Evolutionary conservation across 2,797 vertebrate species (phyloP), one percentile per base, ranked within the genome.

Genomic region (Sebastes steindachneri): DNA sequence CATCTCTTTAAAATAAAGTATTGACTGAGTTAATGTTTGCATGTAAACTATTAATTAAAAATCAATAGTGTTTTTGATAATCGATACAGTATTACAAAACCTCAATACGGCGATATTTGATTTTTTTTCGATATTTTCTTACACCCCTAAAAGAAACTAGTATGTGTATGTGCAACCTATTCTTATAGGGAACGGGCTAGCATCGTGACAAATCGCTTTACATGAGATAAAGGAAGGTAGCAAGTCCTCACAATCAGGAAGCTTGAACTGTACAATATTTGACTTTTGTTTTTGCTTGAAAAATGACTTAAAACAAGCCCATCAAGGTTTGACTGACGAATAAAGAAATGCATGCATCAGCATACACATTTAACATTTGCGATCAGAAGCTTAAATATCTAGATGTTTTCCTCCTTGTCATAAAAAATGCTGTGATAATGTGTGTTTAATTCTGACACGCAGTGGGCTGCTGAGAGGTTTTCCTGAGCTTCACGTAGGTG

Each of bases 371-470:
- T 23, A 17, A 64, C 25, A 7, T 67, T 54, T 45, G 41, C 41
- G 11, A 45, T 17, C 41, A 17, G 2, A n/a, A 29, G 15, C 25
- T 15, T 19, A 53, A 58, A 53, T 35, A 17, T 17, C 45, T n/a
- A 7, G 19, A 35, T 21, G 11, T 21, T 51, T 33, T 19, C 35
- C 57, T 7, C 5, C 23, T 23, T 4, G 6, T 69, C 41, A 64
- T 11, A 35, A 25, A 25, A 58, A 62, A 74, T 10, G 48, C 62
- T 29, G 73, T 55, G 57, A 72, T 89, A 84, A 88, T 88, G 68
- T 68, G 63, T 70, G 48, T 88, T 79, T 79, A 73, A 88, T 77
- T 85, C 78, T n/a, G 29, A 69, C 10, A 41, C 37, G 48, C 28
- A 66, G 29, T 35, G 55, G 14, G 41, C 41, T 23, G 29, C 63